These are phyloP conservation scores for Drosophila prosaltans DNA, from an alignment of 1,140 invertebrate species.

Conservation along the genomic window DNA sequence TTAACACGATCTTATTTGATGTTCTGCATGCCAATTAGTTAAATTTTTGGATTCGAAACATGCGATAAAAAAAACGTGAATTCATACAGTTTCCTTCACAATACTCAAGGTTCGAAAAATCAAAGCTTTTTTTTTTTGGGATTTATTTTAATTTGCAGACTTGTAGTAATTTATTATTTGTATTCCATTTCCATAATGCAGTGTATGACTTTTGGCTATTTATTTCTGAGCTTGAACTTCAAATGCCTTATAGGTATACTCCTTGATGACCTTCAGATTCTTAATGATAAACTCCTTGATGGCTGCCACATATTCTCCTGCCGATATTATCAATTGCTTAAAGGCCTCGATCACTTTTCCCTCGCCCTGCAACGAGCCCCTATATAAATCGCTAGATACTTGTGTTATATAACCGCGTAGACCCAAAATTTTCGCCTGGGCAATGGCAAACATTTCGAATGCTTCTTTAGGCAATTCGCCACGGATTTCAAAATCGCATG, in stretches of 20 bases:
- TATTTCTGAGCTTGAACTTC: slow-evolving; percentile 24
- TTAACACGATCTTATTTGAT: slow-evolving; percentile 33
- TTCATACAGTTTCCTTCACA: neutral
- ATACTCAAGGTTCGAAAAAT: neutral
- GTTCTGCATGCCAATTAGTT: slow-evolving; percentile 43
- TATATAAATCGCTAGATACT: slow-evolving; percentile 34
- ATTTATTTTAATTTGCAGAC: too few species aligned
- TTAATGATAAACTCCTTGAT: slow-evolving; percentile 61
- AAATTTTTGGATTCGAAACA: neutral
- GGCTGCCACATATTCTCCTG: slow-evolving; percentile 55
- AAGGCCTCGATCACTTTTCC: slow-evolving; percentile 57
- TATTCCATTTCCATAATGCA: neutral
- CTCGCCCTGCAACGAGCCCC: slow-evolving; percentile 57
- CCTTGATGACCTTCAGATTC: slow-evolving; percentile 50
- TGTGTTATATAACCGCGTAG: slow-evolving; percentile 52
- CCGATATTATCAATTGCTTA: slow-evolving; percentile 43
- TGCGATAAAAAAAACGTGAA: neutral
- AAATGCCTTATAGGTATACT: slow-evolving; percentile 53
- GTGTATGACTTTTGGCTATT: neutral
- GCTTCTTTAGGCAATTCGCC: slow-evolving; percentile 55
- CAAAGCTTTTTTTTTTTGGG: too few species aligned
- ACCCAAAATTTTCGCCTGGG: slow-evolving; percentile 50
- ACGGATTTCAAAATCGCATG: slow-evolving; percentile 54
- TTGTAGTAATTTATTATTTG: neutral
- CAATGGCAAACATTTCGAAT: slow-evolving; percentile 47